A percentile compares a stretch with the other conserved stretches of the same genome.
These are phyloP conservation scores for Enteromius afrohamiltoni DNA, from an alignment of 2,797 vertebrate species.

Conservation along the genomic window DNA sequence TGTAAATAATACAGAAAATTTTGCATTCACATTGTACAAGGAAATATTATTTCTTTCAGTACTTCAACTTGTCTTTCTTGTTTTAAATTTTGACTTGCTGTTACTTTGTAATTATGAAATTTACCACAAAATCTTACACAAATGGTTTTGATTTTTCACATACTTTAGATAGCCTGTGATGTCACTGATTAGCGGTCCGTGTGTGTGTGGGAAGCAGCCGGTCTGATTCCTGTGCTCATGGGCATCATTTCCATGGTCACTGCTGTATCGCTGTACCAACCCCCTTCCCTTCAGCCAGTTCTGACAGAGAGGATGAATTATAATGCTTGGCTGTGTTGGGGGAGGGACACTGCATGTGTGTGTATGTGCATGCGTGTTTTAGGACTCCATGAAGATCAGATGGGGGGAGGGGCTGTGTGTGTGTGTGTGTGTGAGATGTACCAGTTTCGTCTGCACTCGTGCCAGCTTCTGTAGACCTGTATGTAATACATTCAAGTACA, in stretches of 20 bases:
- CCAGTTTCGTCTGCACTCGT: background rate
- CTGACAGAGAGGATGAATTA: conserved; percentile 36
- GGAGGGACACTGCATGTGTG: background rate
- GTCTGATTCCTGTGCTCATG: conserved; percentile 30
- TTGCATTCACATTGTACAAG: background rate
- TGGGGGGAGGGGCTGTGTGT: background rate
- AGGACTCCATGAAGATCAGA: conserved; percentile 12
- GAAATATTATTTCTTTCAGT: background rate
- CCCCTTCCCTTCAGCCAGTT: conserved; percentile 16
- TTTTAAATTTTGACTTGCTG: background rate
- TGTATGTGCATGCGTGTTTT: conserved; percentile 38
- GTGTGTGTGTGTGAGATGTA: conserved; percentile 1
- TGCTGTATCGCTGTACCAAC: background rate
- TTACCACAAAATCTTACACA: background rate
- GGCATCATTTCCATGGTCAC: conserved; percentile 45
- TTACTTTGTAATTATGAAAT: background rate
- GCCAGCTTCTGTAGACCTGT: background rate
- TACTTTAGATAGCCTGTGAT: conserved; percentile 1
- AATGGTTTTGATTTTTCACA: background rate
- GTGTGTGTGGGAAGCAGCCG: conserved; percentile 11
- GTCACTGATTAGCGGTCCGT: background rate
- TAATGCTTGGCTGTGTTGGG: background rate
- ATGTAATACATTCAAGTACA: background rate
- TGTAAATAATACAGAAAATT: background rate
- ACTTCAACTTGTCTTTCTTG: background rate